Evolutionary conservation across 1,140 invertebrate genomes (phyloP).

Genomic region (Micrasema minimum): DNA sequence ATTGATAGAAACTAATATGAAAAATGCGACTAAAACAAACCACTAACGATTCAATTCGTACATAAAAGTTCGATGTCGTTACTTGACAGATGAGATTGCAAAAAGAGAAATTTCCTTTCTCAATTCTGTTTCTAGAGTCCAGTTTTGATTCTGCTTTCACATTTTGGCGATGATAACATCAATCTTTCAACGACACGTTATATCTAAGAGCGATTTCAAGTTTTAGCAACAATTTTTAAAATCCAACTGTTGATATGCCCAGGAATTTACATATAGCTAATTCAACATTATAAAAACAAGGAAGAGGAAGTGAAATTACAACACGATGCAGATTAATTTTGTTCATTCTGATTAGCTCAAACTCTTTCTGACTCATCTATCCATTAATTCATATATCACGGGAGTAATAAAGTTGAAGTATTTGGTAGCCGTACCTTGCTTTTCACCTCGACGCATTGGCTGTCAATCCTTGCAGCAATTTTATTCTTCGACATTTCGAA

Average conservation of each 20-base stretch:
- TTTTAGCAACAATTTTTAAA: too few relatives aligned
- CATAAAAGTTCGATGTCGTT: constrained; percentile 14
- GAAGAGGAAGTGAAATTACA: constrained; percentile 28
- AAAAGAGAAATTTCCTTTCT: constrained; percentile 21
- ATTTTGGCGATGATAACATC: constrained; percentile 5
- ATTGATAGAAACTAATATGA: too few relatives aligned
- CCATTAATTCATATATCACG: neutral
- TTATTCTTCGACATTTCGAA: constrained; percentile 77
- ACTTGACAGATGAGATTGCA: constrained; percentile 32
- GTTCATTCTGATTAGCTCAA: too few relatives aligned
- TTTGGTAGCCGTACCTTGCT: constrained; percentile 69
- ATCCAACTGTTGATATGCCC: constrained; percentile 41
- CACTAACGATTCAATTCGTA: neutral
- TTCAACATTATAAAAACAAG: constrained; percentile 32
- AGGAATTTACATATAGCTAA: constrained; percentile 39
- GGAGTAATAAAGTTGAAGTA: constrained; percentile 4
- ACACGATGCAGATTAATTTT: neutral
- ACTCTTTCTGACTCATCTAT: too few relatives aligned
- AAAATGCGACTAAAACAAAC: too few relatives aligned
- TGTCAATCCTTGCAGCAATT: constrained; percentile 71
- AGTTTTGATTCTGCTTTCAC: constrained; percentile 20
- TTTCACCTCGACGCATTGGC: constrained; percentile 75
- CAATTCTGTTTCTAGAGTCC: neutral
- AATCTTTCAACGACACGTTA: neutral
- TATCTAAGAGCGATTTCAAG: too few relatives aligned